Base-by-base conservation (phyloP, 30 jellyfish, hydroid and myxozoan genomes). In the Aurelia sp. region DNA sequence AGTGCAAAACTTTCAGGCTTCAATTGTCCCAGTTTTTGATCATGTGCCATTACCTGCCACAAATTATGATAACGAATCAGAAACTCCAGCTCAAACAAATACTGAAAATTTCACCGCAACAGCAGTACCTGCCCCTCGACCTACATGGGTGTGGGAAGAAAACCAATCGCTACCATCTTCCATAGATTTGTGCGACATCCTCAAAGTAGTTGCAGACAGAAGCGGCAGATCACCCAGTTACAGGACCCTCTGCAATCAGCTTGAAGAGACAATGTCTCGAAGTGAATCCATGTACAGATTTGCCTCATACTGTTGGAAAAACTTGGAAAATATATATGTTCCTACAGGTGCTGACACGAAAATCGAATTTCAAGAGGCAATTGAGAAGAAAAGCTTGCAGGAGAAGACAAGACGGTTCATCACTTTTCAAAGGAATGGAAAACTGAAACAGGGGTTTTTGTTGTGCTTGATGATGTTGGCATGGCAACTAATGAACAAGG, bases 401-500 rank as follows among this genome's bases (percentile, higher is more conserved):
- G 40, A 18, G 77, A 66, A 66, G 77, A 30, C 77, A 30, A 66
- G 47, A 19, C 50, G n/a, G 50, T 66, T 18, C 50, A 4, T 66
- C 21, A 9, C 31, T 35, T n/a, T 66, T 35, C 40, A 66, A 27
- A 19, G 77, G 5, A 66, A 66, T 66, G 77, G 11, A 44, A 31
- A 20, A 19, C 51, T 66, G n/a, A 20, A n/a, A 44, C 4, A 41
- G 11, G 52, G 52, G 10, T 41, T 41, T 41, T 11, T 41, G 4
- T 41, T 41, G 12, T 41, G 6, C 52, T 41, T 3, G 11, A 41
- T 41, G 52, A 41, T 41, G 52, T 41, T 41, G 52, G 10, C 77
- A 27, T 27, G n/a, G 38, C 77, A 20, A 66, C 40, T 35, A 30
- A n/a, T 19, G 77, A 66, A 66, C 7, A 2, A n/a, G 4, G 21